Conservation (phyloP, 2,888 invertebrate species). For the Leptinotarsa peninsularis region DNA sequence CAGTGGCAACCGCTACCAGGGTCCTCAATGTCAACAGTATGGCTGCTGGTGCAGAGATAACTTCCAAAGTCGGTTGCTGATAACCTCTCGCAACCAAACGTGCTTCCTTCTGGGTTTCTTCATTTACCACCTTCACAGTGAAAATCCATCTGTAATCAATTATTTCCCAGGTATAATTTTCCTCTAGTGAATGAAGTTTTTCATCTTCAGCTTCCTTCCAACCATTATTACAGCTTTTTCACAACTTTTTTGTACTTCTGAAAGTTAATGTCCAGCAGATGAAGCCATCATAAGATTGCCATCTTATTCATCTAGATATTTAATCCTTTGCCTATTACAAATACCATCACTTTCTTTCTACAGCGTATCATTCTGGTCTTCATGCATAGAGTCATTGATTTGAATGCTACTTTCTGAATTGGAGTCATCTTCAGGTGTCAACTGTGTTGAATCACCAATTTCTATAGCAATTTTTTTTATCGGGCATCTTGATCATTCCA, state of each 20-base stretch:
- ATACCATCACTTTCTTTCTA: neutral
- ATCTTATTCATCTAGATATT: neutral
- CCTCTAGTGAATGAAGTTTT: neutral
- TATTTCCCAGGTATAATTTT: no score
- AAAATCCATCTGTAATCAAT: neutral
- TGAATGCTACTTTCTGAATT: neutral
- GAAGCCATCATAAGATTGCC: neutral
- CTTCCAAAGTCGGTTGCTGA: no score
- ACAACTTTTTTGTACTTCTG: neutral
- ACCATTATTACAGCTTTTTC: neutral
- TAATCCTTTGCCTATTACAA: neutral
- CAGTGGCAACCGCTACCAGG: constrained; percentile 36
- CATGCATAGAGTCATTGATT: neutral
- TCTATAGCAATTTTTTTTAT: constrained; percentile 8
- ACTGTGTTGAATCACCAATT: constrained; percentile 21
- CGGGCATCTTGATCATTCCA: neutral
- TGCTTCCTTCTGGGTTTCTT: neutral
- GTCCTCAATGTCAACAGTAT: no score
- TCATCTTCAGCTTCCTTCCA: neutral
- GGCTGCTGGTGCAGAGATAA: no score
- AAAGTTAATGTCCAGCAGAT: no score
- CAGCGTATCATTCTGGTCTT: neutral
- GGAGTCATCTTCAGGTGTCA: neutral
- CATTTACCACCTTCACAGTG: neutral
- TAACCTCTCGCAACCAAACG: neutral